These are phyloP conservation scores for Blastobasis adustella DNA, from an alignment of 2,888 invertebrate genomes.

Conservation along the genomic window DNA sequence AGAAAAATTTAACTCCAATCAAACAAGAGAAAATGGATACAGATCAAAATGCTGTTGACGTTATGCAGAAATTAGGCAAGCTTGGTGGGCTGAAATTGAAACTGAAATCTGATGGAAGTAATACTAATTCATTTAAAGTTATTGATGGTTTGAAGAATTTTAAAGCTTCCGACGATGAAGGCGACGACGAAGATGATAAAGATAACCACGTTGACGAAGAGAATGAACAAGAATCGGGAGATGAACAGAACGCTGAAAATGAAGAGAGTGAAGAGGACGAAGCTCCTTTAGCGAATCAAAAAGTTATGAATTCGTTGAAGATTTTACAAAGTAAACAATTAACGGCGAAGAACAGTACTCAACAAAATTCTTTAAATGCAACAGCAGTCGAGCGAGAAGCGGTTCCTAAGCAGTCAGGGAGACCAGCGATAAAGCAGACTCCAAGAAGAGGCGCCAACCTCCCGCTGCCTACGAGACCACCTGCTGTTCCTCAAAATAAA, in stretches of 20 bases:
- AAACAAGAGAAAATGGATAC: constrained; percentile 45
- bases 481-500: constrained; percentile 16
- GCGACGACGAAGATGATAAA: constrained; percentile 38
- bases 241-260: constrained; percentile 27
- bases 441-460: constrained; percentile 50
- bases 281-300: constrained; percentile 16
- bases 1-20: constrained; percentile 50
- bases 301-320: constrained; percentile 24
- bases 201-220: constrained; percentile 36
- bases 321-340: constrained; percentile 29
- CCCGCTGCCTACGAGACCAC: constrained; percentile 29
- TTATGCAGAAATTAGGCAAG: constrained; percentile 55
- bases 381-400: constrained; percentile 8
- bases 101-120: constrained; percentile 58
- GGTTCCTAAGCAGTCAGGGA: constrained; percentile 26
- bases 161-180: constrained; percentile 59
- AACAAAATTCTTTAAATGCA: background rate
- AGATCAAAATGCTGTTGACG: constrained; percentile 33
- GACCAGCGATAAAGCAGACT: constrained; percentile 60
- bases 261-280: constrained; percentile 23
- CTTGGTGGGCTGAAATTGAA: constrained; percentile 66
- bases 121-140: constrained; percentile 57
- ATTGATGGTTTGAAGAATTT: constrained; percentile 63
- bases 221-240: constrained; percentile 33
- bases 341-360: constrained; percentile 26